Conservation (phyloP, 1,140 invertebrate genomes). For the Apolygus lucorum region DNA sequence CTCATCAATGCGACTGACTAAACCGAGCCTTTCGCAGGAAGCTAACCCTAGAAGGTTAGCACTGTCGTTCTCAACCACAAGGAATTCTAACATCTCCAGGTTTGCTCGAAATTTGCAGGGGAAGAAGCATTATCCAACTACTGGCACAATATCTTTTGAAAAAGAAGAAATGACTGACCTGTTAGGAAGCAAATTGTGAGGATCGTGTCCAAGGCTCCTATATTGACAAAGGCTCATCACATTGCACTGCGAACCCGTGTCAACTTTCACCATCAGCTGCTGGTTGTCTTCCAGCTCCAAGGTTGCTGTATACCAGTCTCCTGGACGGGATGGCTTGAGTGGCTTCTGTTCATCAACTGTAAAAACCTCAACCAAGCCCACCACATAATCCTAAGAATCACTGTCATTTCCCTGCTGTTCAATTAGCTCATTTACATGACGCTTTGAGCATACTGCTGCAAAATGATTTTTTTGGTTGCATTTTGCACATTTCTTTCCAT, state of each 20-base stretch:
- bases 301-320: conserved; percentile 13
- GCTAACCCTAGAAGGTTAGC: conserved; percentile 15
- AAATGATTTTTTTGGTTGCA: conserved; percentile 21
- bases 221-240: conserved; percentile 8
- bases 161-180: conserved; percentile 5
- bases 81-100: conserved; percentile 5
- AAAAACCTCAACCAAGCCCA: not conserved
- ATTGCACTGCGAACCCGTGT: conserved; percentile 4
- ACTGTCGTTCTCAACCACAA: conserved; percentile 17
- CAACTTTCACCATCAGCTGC: conserved; percentile 11
- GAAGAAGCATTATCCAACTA: conserved; percentile 10
- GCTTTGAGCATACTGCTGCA: conserved; percentile 10
- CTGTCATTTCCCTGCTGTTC: conserved; percentile 1
- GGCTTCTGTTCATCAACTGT: not conserved
- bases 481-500: conserved; percentile 9
- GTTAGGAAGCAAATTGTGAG: conserved; percentile 6
- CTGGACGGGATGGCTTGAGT: conserved; percentile 1
- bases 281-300: conserved; percentile 4
- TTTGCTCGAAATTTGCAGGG: conserved; percentile 5
- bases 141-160: conserved; percentile 11
- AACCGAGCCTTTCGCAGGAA: not conserved
- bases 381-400: not conserved
- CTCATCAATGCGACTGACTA: conserved; percentile 7
- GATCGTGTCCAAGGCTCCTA: conserved; percentile 8
- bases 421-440: conserved; percentile 1